Conservation (phyloP, 2,113 vertebrate species). For the Pelvicachromis taeniatus region DNA sequence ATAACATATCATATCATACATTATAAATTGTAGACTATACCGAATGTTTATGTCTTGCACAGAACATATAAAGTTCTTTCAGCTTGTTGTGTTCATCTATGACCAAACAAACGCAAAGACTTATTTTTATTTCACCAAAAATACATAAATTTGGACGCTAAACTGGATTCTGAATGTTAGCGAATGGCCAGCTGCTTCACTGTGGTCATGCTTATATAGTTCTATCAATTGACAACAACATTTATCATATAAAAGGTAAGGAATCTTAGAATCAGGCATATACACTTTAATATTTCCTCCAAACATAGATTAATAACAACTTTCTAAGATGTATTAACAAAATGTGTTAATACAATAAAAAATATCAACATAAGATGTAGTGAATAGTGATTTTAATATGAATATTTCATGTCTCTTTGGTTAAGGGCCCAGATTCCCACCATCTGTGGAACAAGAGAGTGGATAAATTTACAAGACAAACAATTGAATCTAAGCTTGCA, state of each 20-base stretch:
- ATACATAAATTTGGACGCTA: background rate
- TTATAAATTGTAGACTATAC: background rate
- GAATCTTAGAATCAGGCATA: background rate
- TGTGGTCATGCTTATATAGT: background rate
- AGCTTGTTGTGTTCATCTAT: background rate
- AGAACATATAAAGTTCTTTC: background rate
- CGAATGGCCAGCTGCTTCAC: background rate
- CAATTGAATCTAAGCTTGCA: background rate
- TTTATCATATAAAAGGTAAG: background rate
- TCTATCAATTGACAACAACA: background rate
- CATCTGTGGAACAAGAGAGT: background rate
- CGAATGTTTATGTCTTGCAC: background rate
- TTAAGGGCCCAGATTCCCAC: background rate
- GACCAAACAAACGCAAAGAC: background rate
- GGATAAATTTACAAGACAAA: background rate
- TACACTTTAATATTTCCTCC: background rate
- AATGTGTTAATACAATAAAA: background rate
- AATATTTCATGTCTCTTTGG: background rate
- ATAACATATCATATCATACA: background rate
- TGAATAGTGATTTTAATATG: background rate
- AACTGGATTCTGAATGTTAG: background rate
- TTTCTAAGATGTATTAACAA: background rate
- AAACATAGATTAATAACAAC: background rate
- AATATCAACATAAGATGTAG: background rate
- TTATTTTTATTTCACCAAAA: too few species aligned